Base-by-base conservation (phyloP, 2,888 invertebrate species). In the Clivina fossor region DNA sequence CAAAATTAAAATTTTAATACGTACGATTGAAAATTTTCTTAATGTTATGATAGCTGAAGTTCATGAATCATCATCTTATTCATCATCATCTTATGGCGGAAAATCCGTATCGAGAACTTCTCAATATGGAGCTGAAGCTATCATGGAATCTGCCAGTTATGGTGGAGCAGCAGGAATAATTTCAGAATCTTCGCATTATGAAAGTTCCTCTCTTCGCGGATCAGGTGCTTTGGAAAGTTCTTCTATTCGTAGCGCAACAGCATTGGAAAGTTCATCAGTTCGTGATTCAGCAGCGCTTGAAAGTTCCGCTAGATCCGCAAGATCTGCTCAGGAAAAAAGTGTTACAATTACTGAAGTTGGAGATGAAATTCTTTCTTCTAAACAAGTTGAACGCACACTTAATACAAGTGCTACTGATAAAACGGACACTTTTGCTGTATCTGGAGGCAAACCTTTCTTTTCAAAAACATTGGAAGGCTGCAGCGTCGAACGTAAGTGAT, bases 401-500 rank as follows among this genome's bases (percentile, higher is more conserved):
- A 55, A 55, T 8, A 46, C 46, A 28, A 54, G 54, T 47, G 16
- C 40, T 37, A 37, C 13, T 13, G 22, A 46, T 13, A 47, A 66
- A 32, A 62, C 59, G 15, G 58, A 56, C 9, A 57, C 55, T 8
- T 62, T 61, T 28, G 65, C 64, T 22, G 74, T 76, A 3, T 65
- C 71, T 19, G 78, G 81, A 56, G 84, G 84, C 58, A 85, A 79
- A 63, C 90, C 90, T 1, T 74, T 81, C 50, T 89, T 91, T 68
- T 77, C 80, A 19, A 86, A 84, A 72, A 86, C 88, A 38, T 78
- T 91, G 57, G 84, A 86, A 70, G 90, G 90, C 65, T 81, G 81
- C 62, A 85, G 82, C 68, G 83, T 88, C 62, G 88, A 88, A 81
- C 86, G 90, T 90, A 80, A 87, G 89, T 86, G 35, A 33, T 54